Percentiles rank a stretch among this genome's conserved stretches.
These are phyloP conservation scores for Aelia acuminata DNA, from an alignment of 2,888 invertebrate genomes.

Conservation along the genomic window DNA sequence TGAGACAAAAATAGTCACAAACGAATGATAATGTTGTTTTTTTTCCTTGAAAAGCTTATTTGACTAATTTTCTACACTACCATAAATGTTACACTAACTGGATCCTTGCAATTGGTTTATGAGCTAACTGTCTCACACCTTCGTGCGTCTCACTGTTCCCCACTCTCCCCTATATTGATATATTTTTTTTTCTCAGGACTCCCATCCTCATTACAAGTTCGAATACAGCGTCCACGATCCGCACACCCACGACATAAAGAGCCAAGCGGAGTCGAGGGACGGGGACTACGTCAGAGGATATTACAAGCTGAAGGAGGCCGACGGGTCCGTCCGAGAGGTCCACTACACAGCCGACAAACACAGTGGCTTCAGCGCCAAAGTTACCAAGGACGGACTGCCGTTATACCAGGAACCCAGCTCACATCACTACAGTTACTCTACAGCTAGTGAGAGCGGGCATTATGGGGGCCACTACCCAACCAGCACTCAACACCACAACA, in stretches of 20 bases:
- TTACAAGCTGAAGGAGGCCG: neutral
- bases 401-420: neutral
- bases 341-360: neutral
- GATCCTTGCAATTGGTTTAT: too few relatives aligned
- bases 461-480: neutral
- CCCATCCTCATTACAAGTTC: neutral
- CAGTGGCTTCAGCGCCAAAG: neutral
- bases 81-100: too few relatives aligned
- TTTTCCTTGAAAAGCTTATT: too few relatives aligned
- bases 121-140: too few relatives aligned
- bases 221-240: conserved; percentile 19
- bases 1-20: too few relatives aligned
- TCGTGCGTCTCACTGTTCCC: too few relatives aligned
- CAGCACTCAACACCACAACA: neutral
- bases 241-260: neutral
- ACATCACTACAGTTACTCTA: neutral
- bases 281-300: conserved; percentile 5
- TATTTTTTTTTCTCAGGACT: neutral
- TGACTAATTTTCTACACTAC: too few relatives aligned
- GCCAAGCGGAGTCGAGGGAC: neutral
- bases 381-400: neutral
- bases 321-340: neutral
- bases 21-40: too few relatives aligned
- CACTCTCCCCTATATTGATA: too few relatives aligned
- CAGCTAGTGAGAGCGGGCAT: neutral